These are phyloP conservation scores for Hyles vespertilio DNA, from an alignment of 1,140 invertebrate genomes.

Conservation along the genomic window DNA sequence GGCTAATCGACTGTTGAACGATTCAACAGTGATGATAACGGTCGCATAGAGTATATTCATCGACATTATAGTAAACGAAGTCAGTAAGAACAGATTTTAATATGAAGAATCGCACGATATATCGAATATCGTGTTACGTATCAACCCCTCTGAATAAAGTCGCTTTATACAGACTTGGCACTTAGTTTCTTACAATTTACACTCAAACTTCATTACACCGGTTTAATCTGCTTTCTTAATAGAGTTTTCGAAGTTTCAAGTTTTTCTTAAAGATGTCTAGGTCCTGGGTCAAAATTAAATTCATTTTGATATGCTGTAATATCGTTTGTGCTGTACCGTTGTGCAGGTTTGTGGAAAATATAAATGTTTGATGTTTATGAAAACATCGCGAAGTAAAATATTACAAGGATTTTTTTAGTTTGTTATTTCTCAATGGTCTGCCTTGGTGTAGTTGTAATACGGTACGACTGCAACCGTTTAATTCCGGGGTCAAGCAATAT, in stretches of 20 bases:
- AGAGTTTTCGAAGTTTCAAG: conserved; percentile 18
- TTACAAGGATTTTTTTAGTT: too few relatives aligned
- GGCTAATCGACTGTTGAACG: too few relatives aligned
- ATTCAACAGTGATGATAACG: too few relatives aligned
- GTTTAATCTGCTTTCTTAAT: conserved; percentile 23
- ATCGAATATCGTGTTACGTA: neutral
- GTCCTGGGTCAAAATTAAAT: conserved; percentile 14
- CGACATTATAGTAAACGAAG: neutral
- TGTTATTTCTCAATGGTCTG: too few relatives aligned
- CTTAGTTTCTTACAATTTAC: conserved; percentile 21
- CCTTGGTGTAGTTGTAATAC: too few relatives aligned
- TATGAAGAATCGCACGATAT: neutral
- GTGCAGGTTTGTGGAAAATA: too few relatives aligned
- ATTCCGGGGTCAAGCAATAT: too few relatives aligned
- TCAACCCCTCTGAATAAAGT: neutral
- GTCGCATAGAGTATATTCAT: too few relatives aligned
- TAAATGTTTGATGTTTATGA: too few relatives aligned
- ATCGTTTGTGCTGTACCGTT: too few relatives aligned
- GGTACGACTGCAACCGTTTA: too few relatives aligned
- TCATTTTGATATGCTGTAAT: conserved; percentile 5
- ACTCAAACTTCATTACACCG: conserved; percentile 22
- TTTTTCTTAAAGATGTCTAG: conserved; percentile 1
- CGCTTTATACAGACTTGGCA: conserved; percentile 11
- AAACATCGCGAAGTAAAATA: too few relatives aligned
- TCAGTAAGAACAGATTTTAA: neutral